Base-by-base conservation (phyloP, 2,113 vertebrate species). In the Hippolais icterina region DNA sequence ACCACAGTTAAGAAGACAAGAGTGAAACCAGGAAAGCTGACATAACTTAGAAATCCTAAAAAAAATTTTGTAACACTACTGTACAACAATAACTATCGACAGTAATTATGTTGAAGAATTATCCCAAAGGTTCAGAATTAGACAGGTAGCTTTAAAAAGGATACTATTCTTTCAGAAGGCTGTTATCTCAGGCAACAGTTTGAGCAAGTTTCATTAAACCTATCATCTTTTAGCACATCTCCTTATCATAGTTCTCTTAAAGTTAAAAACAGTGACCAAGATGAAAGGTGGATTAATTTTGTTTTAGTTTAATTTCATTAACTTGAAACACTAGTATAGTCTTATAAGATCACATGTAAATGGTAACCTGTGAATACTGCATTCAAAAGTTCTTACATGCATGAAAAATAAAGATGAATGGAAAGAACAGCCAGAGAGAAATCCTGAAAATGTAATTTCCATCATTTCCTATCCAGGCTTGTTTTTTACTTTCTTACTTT, bases 1-100 rank as follows among this genome's bases (percentile, higher is more conserved):
- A 56, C 29, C 29, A 63, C 17, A 56, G 29, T 41, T 49, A 65
- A 6, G 24, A 91, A 68, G 25, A 64, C 7, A 81, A 19, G 31
- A 54, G 31, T 27, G 44, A 64, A 75, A 60, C 17, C 4, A 60
- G 22, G 12, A 35, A 83, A 31, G 3, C 0, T 46, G 12, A 46
- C 3, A 7, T 35, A 59, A 54, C 24, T 21, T n/a, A 79, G 19
- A 41, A 89, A 75, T 37, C 6, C 24, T 46, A 46, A 82, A 46
- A 56, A n/a, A 49, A 24, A 23, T 1, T 2, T n/a, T 12, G 3
- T 18, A 33, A 4, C n/a, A 44, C 50, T 42, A 18, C 0, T 61
- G 24, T 8, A 39, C 6, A 72, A 15, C 2, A 86, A 17, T 7
- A 76, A 50, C 29, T 60, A 61, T 15, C 1, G 23, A 47, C 5